phyloP scores from a whole-genome alignment of 2,113 vertebrate species.

The Aegithalos caudatus region DNA sequence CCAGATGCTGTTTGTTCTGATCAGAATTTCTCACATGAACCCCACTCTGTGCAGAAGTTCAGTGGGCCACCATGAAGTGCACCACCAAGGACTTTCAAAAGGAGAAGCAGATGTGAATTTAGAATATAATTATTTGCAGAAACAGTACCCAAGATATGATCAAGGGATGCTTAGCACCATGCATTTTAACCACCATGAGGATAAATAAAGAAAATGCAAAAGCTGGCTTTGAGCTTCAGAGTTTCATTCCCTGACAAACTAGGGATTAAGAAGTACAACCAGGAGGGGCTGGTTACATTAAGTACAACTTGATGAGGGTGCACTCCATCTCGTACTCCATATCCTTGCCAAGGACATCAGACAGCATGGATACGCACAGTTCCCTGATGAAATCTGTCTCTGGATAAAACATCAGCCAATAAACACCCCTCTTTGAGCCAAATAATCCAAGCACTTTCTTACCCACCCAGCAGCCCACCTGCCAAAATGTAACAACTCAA shows the following conservation, averaged over 20 bases:
- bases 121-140: background rate
- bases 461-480: background rate
- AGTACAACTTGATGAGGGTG: background rate
- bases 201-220: background rate
- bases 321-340: background rate
- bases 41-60: background rate
- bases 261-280: background rate
- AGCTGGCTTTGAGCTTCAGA: background rate
- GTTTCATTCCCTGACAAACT: background rate
- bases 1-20: background rate
- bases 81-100: constrained; percentile 3
- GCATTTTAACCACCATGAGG: background rate
- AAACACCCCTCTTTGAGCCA: background rate
- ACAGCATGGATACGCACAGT: fast-evolving
- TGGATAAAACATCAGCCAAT: background rate
- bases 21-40: background rate
- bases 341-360: background rate
- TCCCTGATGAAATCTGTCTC: background rate
- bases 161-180: background rate
- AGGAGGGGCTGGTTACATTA: background rate
- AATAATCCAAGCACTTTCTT: background rate
- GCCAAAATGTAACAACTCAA: background rate
- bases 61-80: background rate
- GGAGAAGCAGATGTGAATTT: background rate
- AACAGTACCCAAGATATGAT: background rate